A percentile compares a stretch with the other conserved stretches of the same genome.
Evolutionary conservation across 2,113 vertebrate genomes (phyloP).

Genomic region (Anser cygnoides): DNA sequence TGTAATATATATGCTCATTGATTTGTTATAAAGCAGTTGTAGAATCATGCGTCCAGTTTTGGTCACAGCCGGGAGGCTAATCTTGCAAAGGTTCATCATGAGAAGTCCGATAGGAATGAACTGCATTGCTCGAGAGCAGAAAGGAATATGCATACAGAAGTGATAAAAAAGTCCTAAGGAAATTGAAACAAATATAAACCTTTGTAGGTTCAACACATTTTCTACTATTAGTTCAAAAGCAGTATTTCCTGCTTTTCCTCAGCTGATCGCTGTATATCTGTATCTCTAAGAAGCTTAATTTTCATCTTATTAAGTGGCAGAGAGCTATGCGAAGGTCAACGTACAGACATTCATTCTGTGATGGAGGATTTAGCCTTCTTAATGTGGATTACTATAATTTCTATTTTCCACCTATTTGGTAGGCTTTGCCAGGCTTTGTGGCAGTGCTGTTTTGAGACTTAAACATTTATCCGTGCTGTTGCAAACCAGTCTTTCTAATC

Average conservation of each 20-base stretch:
- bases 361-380: neutral
- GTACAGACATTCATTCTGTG: neutral
- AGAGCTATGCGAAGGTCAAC: neutral
- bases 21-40: neutral
- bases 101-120: neutral
- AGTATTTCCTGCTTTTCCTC: neutral
- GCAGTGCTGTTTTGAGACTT: neutral
- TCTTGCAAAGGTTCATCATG: neutral
- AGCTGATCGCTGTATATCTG: neutral
- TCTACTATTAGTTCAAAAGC: neutral
- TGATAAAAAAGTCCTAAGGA: neutral
- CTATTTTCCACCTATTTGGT: neutral
- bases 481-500: neutral
- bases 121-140: neutral
- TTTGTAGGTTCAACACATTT: neutral
- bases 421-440: neutral
- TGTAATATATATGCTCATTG: neutral
- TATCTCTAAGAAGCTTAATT: constrained; percentile 21
- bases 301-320: constrained; percentile 28
- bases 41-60: neutral
- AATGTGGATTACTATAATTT: constrained; percentile 8
- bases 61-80: neutral
- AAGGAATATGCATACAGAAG: neutral
- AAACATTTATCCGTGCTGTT: neutral
- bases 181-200: neutral